Evolutionary conservation across 1,140 invertebrate genomes (phyloP).

Genomic region (Drosophila suzukii): DNA sequence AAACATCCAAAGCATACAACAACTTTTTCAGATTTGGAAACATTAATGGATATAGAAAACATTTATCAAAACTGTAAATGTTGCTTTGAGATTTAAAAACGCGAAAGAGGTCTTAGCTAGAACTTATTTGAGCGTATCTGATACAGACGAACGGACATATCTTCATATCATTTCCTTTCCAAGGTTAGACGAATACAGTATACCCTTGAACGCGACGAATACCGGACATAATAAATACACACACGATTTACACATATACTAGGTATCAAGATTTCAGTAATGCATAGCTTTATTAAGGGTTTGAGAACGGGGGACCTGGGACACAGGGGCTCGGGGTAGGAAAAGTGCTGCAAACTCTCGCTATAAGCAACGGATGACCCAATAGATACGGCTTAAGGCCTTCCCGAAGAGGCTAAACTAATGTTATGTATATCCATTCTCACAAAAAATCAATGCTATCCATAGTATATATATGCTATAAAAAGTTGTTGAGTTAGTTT

Average conservation of each 20-base stretch:
- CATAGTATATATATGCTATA: conserved; percentile 70
- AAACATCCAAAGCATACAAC: neutral
- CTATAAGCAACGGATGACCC: conserved; percentile 56
- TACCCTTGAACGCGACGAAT: neutral
- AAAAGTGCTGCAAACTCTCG: conserved; percentile 51
- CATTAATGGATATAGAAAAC: neutral
- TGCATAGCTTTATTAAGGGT: conserved; percentile 72
- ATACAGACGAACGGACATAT: neutral
- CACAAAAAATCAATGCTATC: conserved; percentile 75
- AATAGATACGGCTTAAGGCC: conserved; percentile 29
- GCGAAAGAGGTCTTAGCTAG: neutral
- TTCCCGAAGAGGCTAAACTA: conserved; percentile 55
- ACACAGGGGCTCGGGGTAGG: conserved; percentile 6
- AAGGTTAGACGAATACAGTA: neutral
- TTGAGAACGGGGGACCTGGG: conserved; percentile 47
- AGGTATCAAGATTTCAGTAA: conserved; percentile 75
- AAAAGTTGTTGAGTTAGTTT: conserved; percentile 80
- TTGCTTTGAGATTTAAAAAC: neutral
- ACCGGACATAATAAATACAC: conserved; percentile 65
- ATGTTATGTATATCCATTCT: conserved; percentile 50
- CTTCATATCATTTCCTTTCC: neutral
- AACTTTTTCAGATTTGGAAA: neutral
- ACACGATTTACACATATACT: conserved; percentile 76
- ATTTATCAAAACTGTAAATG: neutral
- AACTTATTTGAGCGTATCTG: neutral